Conservation (phyloP, 2,797 vertebrate genomes). For the Typhlichthys eigenmanni region DNA sequence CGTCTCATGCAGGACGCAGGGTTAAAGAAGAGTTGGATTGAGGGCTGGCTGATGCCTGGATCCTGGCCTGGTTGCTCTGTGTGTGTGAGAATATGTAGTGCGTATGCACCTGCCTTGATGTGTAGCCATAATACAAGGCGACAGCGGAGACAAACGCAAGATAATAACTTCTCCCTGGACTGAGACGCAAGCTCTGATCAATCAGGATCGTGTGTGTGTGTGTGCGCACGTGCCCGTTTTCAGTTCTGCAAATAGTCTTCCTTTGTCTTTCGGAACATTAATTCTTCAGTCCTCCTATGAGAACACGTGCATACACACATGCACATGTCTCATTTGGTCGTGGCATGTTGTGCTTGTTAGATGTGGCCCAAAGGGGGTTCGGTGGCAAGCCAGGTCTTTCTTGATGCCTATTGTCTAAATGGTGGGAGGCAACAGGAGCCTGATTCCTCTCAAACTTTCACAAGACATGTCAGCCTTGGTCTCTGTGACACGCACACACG, state of each 20-base stretch:
- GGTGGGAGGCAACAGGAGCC: constrained; percentile 15
- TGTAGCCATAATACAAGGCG: constrained; percentile 36
- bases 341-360: constrained; percentile 15
- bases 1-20: not conserved
- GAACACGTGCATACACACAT: constrained; percentile 1
- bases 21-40: not conserved
- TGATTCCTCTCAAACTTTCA: constrained; percentile 37
- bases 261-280: constrained; percentile 11
- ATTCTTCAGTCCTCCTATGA: constrained; percentile 12
- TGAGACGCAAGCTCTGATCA: constrained; percentile 42
- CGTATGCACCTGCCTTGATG: constrained; percentile 9
- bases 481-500: not conserved
- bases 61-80: not conserved
- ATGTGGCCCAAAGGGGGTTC: constrained; percentile 12
- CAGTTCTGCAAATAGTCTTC: constrained; percentile 3
- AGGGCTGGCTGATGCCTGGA: not conserved
- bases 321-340: not conserved
- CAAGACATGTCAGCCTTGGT: constrained; percentile 37
- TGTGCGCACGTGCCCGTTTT: not conserved
- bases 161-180: constrained; percentile 51
- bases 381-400: constrained; percentile 7
- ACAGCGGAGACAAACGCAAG: constrained; percentile 35
- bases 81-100: not conserved
- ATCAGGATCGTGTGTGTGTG: constrained; percentile 24
- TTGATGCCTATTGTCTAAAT: constrained; percentile 27